Conservation (phyloP, 2,797 vertebrate genomes). For the Leucoraja ocellata region DNA sequence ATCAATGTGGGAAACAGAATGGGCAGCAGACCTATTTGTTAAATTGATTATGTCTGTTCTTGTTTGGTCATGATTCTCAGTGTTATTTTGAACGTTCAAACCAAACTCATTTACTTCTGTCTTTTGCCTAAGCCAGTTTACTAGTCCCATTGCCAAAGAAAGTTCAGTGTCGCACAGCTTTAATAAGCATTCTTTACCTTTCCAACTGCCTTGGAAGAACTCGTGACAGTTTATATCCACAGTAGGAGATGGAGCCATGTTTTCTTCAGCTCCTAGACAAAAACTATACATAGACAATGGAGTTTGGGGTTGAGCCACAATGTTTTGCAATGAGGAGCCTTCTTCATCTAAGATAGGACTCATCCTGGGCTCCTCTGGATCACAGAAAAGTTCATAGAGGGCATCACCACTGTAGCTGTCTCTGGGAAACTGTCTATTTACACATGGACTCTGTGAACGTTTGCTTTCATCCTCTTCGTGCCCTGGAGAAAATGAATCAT, state of each 20-base stretch:
- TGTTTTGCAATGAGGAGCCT: slow-evolving; percentile 58
- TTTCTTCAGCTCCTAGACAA: slow-evolving; percentile 71
- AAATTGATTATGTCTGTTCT: slow-evolving; percentile 14
- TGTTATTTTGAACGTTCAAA: slow-evolving; percentile 20
- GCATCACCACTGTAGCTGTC: slow-evolving; percentile 76
- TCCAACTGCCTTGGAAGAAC: slow-evolving; percentile 69
- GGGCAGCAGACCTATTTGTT: background rate
- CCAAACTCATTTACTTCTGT: slow-evolving; percentile 21
- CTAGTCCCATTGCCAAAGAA: slow-evolving; percentile 71
- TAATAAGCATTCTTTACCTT: slow-evolving; percentile 71
- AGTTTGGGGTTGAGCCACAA: slow-evolving; percentile 61
- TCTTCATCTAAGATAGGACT: slow-evolving; percentile 59
- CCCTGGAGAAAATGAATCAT: slow-evolving; percentile 67
- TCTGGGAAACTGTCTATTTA: slow-evolving; percentile 57
- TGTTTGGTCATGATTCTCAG: background rate
- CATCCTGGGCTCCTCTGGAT: slow-evolving; percentile 56
- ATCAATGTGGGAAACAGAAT: background rate
- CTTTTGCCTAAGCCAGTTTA: slow-evolving; percentile 63
- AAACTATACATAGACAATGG: slow-evolving; percentile 76
- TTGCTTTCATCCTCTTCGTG: slow-evolving; percentile 66
- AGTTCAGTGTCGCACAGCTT: slow-evolving; percentile 76
- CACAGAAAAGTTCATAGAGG: slow-evolving; percentile 73
- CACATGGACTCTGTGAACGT: slow-evolving; percentile 51
- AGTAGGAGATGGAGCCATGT: slow-evolving; percentile 61
- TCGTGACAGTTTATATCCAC: slow-evolving; percentile 64